Base-by-base conservation (phyloP, 2,797 vertebrate genomes). In the Sparus aurata region DNA sequence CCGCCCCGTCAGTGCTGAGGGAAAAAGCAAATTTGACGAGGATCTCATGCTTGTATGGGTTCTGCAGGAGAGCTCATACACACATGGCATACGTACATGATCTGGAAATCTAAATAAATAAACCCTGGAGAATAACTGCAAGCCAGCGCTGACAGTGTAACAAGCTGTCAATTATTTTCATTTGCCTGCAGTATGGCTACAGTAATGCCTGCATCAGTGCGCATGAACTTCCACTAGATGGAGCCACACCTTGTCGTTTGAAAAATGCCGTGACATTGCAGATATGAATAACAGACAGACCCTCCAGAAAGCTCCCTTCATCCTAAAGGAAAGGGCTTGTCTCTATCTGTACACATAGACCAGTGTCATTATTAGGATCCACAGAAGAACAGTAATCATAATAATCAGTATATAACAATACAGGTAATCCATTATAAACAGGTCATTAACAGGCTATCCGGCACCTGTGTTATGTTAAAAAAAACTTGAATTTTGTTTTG, bases 381-480 rank as follows among this genome's bases (percentile, higher is more conserved):
- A 92, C 90, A 91, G 85, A 91, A 73, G 88, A 87, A 93, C 87
- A 91, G 85, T 79, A 82, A 71, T 86, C 83, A 83, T 84, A 88
- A 80, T 89, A 86, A 90, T 89, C 77, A 81, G 79, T 81, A 88
- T 91, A 89, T 85, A 91, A 92, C 89, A 91, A 90, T 81, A 90
- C 90, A 87, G 80, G 80, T 87, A 85, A 83, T 82, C 85, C 77
- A 82, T 92, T 91, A 92, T 88, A 93, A 95, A 94, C 92, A 82
- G 63, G 85, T 93, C 69, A 83, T 88, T 70, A 91, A 93, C 94
- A 96, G 95, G 94, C 92, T 94, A 89, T 93, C 93, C 93, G 92
- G 94, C 93, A 93, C 93, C 94, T 93, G 94, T 82, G 69, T 86
- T 83, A 84, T 83, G 88, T 89, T 90, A 89, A 91, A 89, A 90